phyloP scores from a whole-genome alignment of 2,888 invertebrate genomes.

The Tryphoninae sp. region DNA sequence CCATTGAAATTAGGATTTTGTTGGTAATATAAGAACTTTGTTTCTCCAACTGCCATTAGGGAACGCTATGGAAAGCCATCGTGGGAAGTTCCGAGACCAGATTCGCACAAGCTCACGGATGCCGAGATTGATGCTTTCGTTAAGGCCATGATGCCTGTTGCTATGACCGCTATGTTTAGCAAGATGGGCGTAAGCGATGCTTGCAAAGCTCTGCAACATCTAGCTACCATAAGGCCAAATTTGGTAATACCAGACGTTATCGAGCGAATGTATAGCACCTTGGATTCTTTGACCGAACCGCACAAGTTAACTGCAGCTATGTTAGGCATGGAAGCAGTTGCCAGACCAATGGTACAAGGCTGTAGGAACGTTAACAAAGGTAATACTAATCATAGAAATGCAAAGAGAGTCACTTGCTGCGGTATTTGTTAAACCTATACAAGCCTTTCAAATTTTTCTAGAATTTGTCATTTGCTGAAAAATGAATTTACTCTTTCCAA shows the following conservation, averaged over 20 bases:
- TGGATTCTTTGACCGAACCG: constrained; percentile 94
- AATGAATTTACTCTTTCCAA: neutral
- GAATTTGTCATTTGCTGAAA: constrained; percentile 36
- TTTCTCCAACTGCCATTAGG: constrained; percentile 76
- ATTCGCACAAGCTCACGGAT: constrained; percentile 88
- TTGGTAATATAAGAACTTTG: neutral
- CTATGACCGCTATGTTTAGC: constrained; percentile 91
- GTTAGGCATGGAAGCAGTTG: constrained; percentile 87
- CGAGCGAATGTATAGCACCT: constrained; percentile 89
- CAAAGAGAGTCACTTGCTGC: too few species aligned
- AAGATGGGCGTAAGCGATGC: constrained; percentile 86
- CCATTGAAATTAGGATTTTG: neutral
- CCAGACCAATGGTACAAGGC: constrained; percentile 85
- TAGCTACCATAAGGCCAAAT: constrained; percentile 91
- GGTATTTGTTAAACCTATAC: constrained; percentile 60
- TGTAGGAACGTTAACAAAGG: constrained; percentile 77
- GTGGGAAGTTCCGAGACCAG: constrained; percentile 88
- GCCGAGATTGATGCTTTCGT: constrained; percentile 92
- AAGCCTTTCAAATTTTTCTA: neutral
- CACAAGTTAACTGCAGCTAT: constrained; percentile 90
- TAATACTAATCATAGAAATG: constrained; percentile 27
- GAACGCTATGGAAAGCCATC: constrained; percentile 85
- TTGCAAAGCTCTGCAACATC: constrained; percentile 87
- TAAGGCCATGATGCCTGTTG: constrained; percentile 87
- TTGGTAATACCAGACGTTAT: constrained; percentile 91